These are phyloP conservation scores for Monomorium pharaonis DNA, from an alignment of 1,140 invertebrate genomes.

Conservation along the genomic window DNA sequence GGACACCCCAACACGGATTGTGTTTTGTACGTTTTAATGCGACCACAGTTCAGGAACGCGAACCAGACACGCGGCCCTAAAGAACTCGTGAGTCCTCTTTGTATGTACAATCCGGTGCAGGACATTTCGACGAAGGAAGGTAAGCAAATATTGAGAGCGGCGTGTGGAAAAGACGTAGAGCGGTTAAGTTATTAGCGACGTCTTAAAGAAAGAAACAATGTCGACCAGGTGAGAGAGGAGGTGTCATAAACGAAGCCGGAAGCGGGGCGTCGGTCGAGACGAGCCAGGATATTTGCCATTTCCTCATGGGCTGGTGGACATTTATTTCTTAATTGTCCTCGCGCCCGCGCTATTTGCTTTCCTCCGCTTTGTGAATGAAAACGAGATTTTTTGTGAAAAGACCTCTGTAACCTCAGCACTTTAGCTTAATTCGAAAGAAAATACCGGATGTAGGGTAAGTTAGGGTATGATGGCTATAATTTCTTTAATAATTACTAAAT, in stretches of 20 bases:
- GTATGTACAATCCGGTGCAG: conserved; percentile 31
- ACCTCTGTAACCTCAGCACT: background rate
- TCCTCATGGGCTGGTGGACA: conserved; percentile 17
- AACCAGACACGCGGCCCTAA: background rate
- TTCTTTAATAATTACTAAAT: no score
- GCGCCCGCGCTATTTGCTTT: conserved; percentile 9
- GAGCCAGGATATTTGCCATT: conserved; percentile 63
- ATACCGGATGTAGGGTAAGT: background rate
- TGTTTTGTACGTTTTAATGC: conserved; percentile 32
- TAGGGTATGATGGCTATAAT: no score
- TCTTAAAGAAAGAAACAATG: conserved; percentile 65
- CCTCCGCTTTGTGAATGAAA: background rate
- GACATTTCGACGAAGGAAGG: conserved; percentile 55
- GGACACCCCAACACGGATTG: background rate
- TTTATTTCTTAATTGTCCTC: conserved; percentile 46
- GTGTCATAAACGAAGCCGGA: conserved; percentile 68
- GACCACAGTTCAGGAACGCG: background rate
- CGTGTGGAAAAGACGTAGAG: conserved; percentile 2
- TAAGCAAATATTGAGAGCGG: conserved; percentile 54
- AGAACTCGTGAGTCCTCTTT: conserved; percentile 33
- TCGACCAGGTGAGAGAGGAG: conserved; percentile 41
- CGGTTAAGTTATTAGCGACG: conserved; percentile 62
- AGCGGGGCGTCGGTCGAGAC: conserved; percentile 9
- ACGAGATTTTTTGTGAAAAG: conserved; percentile 17
- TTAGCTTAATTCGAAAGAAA: background rate